Conservation (phyloP, 2,113 vertebrate species). For the Delphinus delphis region DNA sequence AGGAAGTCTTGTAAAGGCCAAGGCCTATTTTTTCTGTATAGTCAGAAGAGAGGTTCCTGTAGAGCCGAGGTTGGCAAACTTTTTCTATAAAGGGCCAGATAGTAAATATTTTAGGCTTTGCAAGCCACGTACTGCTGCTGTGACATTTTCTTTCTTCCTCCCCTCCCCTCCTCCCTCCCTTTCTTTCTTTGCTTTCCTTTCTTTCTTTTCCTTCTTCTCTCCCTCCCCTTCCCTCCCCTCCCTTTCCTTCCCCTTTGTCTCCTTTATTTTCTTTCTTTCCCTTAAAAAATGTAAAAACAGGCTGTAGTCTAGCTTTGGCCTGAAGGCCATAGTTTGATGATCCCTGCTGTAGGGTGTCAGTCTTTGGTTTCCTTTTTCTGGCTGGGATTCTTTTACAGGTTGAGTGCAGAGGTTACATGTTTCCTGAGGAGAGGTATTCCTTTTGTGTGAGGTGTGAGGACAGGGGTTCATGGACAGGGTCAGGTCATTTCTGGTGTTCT, state of each 20-base stretch:
- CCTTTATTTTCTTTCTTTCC: neutral
- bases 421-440: neutral
- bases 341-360: neutral
- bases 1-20: neutral
- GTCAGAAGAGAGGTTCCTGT: neutral
- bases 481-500: constrained; percentile 37
- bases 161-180: neutral
- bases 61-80: neutral
- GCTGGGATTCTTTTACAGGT: neutral
- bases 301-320: neutral
- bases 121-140: neutral
- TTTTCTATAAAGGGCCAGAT: constrained; percentile 9
- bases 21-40: neutral
- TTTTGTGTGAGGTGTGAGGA: constrained; percentile 25
- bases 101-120: constrained; percentile 39
- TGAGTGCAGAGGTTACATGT: neutral
- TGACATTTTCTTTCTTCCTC: neutral
- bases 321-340: neutral
- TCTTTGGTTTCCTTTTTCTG: constrained; percentile 8
- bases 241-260: neutral
- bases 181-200: neutral
- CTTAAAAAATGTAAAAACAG: constrained; percentile 27
- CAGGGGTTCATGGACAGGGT: neutral
- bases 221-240: neutral
- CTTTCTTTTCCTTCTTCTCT: too few relatives aligned